phyloP scores from a whole-genome alignment of 2,113 vertebrate genomes.

The Microtus richardsoni region DNA sequence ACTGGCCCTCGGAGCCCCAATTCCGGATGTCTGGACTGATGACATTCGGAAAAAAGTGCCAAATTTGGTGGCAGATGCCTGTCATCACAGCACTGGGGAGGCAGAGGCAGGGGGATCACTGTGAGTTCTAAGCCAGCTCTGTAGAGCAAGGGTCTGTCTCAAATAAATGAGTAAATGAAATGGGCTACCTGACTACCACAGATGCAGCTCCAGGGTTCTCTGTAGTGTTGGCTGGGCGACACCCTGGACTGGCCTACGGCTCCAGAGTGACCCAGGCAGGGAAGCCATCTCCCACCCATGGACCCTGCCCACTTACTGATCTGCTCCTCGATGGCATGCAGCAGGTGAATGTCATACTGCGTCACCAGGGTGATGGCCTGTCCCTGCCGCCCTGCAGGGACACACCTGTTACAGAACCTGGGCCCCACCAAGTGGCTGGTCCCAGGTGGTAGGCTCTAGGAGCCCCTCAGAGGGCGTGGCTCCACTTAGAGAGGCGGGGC shows the following conservation, averaged over 20 bases:
- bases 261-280: background rate
- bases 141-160: background rate
- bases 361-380: constrained; percentile 96
- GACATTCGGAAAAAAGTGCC: background rate
- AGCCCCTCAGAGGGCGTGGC: fast-evolving
- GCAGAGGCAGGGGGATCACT: background rate
- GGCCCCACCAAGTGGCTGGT: background rate
- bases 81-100: too few species aligned
- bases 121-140: background rate
- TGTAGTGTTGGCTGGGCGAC: background rate
- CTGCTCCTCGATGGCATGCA: constrained; percentile 93
- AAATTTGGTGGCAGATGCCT: too few species aligned
- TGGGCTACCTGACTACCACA: too few species aligned
- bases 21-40: too few species aligned
- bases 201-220: background rate
- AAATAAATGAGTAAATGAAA: background rate
- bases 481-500: background rate
- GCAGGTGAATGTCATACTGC: constrained; percentile 97
- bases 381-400: constrained; percentile 90
- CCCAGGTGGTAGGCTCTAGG: fast-evolving
- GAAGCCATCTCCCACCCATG: too few species aligned
- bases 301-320: constrained; percentile 89
- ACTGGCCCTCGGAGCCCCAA: too few species aligned
- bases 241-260: background rate
- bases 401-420: background rate